phyloP scores from a whole-genome alignment of 2,113 vertebrate species.

The Corythornis vintsioides region DNA sequence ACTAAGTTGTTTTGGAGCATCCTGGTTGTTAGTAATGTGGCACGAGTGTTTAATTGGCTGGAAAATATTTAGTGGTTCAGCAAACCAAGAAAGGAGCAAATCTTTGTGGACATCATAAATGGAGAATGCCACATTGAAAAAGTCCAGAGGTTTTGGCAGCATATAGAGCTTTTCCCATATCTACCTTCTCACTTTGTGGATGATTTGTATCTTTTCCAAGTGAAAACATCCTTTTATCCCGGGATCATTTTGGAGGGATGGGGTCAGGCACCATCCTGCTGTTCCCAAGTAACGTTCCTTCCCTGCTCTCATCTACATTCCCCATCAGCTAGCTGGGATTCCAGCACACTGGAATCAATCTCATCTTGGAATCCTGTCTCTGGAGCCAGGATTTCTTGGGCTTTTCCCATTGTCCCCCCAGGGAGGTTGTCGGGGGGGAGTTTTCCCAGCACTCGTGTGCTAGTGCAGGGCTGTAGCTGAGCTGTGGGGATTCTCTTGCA shows the following conservation, averaged over 20 bases:
- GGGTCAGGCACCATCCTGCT: background rate
- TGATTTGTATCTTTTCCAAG: background rate
- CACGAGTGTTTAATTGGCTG: constrained; percentile 46
- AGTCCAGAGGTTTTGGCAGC: background rate
- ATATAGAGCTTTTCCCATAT: background rate
- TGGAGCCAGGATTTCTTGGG: background rate
- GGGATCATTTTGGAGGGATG: background rate
- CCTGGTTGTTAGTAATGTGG: background rate
- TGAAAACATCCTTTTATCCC: background rate
- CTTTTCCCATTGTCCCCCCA: background rate
- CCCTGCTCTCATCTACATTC: background rate
- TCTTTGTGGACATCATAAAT: constrained; percentile 14
- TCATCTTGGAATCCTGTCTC: too few species aligned
- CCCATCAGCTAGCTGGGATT: background rate
- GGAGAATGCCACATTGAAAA: background rate
- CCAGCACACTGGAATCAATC: background rate
- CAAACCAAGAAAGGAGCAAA: constrained; percentile 13
- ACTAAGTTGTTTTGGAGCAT: background rate
- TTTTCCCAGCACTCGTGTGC: background rate
- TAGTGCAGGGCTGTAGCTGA: background rate
- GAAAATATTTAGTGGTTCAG: constrained; percentile 45
- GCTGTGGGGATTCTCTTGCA: background rate
- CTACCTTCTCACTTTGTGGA: background rate
- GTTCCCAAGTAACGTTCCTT: background rate
- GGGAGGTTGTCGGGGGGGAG: background rate